phyloP scores from a whole-genome alignment of 2,113 vertebrate genomes.

The Desmodus rotundus region DNA sequence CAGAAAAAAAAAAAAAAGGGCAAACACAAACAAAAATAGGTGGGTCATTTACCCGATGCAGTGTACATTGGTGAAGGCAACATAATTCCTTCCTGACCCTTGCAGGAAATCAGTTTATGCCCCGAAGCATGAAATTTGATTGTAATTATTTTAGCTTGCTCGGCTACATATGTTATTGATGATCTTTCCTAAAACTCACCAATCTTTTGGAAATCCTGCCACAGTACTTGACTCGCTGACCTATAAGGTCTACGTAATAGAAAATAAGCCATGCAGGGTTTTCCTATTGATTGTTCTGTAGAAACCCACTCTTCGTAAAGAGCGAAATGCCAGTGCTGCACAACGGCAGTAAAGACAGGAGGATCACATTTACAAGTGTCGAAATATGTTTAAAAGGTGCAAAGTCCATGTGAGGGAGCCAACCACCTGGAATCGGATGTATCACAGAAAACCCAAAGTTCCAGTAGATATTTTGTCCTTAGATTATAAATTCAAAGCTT shows the following conservation, averaged over 20 bases:
- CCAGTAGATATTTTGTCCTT: neutral
- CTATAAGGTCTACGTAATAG: constrained; percentile 54
- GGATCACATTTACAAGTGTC: neutral
- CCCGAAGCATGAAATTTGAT: constrained; percentile 74
- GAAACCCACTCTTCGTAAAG: constrained; percentile 27
- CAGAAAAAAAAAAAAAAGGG: neutral
- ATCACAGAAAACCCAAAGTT: neutral
- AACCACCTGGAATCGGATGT: neutral
- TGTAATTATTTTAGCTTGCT: constrained; percentile 74
- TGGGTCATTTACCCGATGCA: neutral
- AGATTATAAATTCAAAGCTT: neutral
- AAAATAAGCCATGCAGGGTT: constrained; percentile 46
- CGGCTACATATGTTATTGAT: constrained; percentile 70
- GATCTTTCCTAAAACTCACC: constrained; percentile 72
- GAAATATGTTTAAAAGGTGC: neutral
- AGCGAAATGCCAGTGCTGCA: neutral
- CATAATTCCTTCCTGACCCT: constrained; percentile 47
- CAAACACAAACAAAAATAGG: constrained; percentile 30
- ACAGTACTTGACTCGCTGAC: constrained; percentile 65
- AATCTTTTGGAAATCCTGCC: constrained; percentile 64
- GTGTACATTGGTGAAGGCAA: neutral
- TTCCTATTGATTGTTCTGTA: constrained; percentile 14
- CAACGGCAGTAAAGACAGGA: neutral
- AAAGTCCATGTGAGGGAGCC: neutral
- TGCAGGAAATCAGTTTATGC: constrained; percentile 64